Conservation (phyloP, 1,140 invertebrate genomes). For the Archegozetes longisetosus region DNA sequence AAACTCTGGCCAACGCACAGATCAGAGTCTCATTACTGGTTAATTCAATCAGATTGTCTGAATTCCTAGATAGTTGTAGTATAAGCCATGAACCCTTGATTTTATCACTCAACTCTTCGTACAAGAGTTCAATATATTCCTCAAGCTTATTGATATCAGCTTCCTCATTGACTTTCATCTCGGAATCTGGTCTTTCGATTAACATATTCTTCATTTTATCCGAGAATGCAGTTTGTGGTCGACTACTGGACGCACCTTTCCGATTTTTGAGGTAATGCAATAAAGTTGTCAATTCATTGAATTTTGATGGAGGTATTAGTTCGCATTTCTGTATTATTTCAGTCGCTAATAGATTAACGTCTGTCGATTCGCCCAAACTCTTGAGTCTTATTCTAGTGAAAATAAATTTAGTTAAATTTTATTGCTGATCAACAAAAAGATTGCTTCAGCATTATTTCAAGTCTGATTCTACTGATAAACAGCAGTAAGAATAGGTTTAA, state of each 20-base stretch:
- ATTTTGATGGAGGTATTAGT: conserved; percentile 65
- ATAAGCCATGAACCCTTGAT: conserved; percentile 80
- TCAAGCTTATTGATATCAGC: conserved; percentile 35
- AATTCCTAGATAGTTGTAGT: conserved; percentile 70
- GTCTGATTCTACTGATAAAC: too few species aligned
- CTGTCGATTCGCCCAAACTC: conserved; percentile 57
- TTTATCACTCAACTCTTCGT: conserved; percentile 86
- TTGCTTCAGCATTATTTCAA: too few species aligned
- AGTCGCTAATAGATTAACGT: conserved; percentile 58
- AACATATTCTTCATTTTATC: not conserved
- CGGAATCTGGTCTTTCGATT: not conserved
- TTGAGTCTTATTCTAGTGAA: conserved; percentile 59
- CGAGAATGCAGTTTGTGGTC: not conserved
- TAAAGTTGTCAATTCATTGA: conserved; percentile 71
- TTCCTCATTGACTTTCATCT: not conserved
- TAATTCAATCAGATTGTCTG: conserved; percentile 83
- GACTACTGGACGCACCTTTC: conserved; percentile 30
- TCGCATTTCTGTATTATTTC: conserved; percentile 78
- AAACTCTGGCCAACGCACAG: conserved; percentile 78
- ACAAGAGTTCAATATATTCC: conserved; percentile 86
- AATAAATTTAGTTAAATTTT: too few species aligned
- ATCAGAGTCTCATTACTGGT: conserved; percentile 88
- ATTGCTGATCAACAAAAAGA: too few species aligned
- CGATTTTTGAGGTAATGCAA: conserved; percentile 78
- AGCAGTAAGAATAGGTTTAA: too few species aligned